phyloP scores from a whole-genome alignment of 2,113 vertebrate species.

The Leucopsar rothschildi region DNA sequence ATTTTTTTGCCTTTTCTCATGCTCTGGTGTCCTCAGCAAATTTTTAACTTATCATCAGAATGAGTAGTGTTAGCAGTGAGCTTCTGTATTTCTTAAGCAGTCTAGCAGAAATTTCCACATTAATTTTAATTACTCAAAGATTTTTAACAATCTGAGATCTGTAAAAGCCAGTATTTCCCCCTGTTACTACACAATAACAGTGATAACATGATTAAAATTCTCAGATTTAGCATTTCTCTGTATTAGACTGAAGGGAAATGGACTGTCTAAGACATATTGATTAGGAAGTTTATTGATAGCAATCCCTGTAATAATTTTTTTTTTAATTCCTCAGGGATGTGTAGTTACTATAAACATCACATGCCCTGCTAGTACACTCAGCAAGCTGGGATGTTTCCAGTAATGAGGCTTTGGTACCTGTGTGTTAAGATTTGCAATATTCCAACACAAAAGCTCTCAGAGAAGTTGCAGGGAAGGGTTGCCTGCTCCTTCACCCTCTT shows the following conservation, averaged over 20 bases:
- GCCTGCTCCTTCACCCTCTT: background rate
- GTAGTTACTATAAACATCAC: background rate
- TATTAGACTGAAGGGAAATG: background rate
- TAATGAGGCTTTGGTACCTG: background rate
- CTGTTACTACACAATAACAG: background rate
- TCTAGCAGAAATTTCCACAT: constrained; percentile 32
- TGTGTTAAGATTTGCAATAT: background rate
- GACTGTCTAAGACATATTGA: background rate
- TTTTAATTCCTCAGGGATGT: background rate
- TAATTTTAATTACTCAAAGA: constrained; percentile 33
- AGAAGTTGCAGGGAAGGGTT: background rate
- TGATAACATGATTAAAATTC: background rate
- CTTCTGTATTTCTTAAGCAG: constrained; percentile 26
- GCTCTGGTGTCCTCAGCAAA: constrained; percentile 2
- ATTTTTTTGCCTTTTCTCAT: background rate
- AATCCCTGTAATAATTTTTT: background rate
- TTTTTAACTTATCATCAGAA: constrained; percentile 1
- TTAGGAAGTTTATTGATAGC: background rate
- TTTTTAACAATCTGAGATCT: constrained; percentile 35
- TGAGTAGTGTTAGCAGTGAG: background rate
- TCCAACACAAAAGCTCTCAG: background rate
- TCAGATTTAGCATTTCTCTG: background rate
- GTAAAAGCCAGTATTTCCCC: constrained; percentile 18
- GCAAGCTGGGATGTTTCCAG: background rate
- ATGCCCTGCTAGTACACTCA: background rate